Evolutionary conservation across 1,140 invertebrate species (phyloP), one percentile per base, ranked within the genome.

Genomic region (Neelides sp.): DNA sequence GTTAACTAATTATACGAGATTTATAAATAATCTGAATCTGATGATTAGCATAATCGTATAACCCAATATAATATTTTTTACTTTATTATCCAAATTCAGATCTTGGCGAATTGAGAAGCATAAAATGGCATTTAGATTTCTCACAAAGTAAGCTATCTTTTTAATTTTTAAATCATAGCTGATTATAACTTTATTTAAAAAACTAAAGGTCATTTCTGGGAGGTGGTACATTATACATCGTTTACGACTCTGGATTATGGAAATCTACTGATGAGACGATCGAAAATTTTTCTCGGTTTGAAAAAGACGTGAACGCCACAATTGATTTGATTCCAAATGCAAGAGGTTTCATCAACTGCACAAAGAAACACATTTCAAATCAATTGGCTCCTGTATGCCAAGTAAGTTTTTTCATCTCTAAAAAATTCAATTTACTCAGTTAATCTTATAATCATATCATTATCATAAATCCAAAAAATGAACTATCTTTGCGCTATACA

Each of bases 171-270:
- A n/a, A n/a, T n/a, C n/a, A n/a, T n/a, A n/a, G n/a, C n/a, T n/a
- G n/a, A n/a, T n/a, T n/a, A n/a, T n/a, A n/a, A n/a, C n/a, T n/a
- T n/a, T n/a, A n/a, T n/a, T n/a, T n/a, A n/a, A n/a, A n/a, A n/a
- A n/a, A n/a, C n/a, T n/a, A n/a, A n/a, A n/a, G n/a, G n/a, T n/a
- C n/a, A n/a, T n/a, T n/a, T n/a, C n/a, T n/a, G n/a, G n/a, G n/a
- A n/a, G 57, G 49, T n/a, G 57, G 57, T 3, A 32, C 37, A 2
- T 28, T 54, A 4, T 53, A 49, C 34, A 43, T 48, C n/a, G 40
- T 28, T 19, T 55, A 59, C 27, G 48, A 55, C 19, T 17, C 28
- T 3, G 57, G 57, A 15, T 32, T 59, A 7, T 59, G 57, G 57
- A 52, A 50, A 35, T 35, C 36, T 17, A 26, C 53, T 1, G 57